Base-by-base conservation (phyloP, 2,797 vertebrate genomes). In the Pogonophryne albipinna region DNA sequence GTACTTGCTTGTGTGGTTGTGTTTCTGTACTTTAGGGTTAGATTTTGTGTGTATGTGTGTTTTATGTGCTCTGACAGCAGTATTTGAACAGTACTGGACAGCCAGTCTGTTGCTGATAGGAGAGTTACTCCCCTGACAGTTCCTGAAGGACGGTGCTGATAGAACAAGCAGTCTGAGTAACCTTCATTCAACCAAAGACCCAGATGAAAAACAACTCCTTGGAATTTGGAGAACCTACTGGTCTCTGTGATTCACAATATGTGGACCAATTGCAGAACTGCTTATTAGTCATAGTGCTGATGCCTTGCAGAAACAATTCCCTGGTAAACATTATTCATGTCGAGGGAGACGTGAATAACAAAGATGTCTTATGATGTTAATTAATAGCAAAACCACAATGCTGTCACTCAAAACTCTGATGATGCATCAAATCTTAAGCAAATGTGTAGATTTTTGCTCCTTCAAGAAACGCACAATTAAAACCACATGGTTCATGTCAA, bases 81-180 rank as follows among this genome's bases (percentile, higher is more conserved):
- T 83, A 76, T 79, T 76, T 67, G 68, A 85, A 74, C 38, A 58
- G 58, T 83, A 71, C 71, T 71, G 83, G 85, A 82, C 69, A 63
- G 61, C 20, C 66, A 15, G 15, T 78, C 66, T 83, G 62, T 65
- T 73, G 74, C 70, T 86, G 87, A 87, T 78, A 86, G 88, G 62
- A 86, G 65, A 71, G 71, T 76, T 67, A 55, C 79, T 85, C 87
- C 74, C 77, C 5, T 74, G 84, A 81, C 82, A 74, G 64, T 72
- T 86, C 51, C 58, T 71, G 61, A 76, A 65, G 71, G 61, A 50
- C 72, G 71, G 42, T 67, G 74, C 81, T 73, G 84, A 86, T 64
- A 79, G 69, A 84, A 77, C 52, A 64, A 56, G 74, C 20, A 27
- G 13, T 76, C 76, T 78, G 44, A 68, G 64, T 55, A 72, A 89